Evolutionary conservation across 2,797 vertebrate genomes (phyloP).

Genomic region (Tapera naevia): DNA sequence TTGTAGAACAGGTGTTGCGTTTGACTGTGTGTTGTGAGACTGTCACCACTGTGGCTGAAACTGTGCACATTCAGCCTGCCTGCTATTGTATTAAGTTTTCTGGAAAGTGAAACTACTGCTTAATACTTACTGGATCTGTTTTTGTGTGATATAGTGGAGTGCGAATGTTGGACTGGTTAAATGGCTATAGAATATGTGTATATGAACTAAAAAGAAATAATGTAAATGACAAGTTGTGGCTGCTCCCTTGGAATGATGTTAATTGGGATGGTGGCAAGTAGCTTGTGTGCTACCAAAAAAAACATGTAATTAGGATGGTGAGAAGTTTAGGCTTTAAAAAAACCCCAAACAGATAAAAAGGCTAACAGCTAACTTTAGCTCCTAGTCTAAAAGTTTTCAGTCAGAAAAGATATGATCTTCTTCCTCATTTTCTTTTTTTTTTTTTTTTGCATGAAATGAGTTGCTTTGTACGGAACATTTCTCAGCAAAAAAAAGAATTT

Average conservation of each 20-base stretch:
- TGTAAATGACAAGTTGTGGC: neutral
- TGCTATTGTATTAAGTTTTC: neutral
- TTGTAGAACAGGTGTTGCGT: neutral
- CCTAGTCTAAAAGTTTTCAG: neutral
- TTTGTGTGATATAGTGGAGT: neutral
- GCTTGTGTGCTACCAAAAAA: neutral
- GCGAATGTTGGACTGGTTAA: neutral
- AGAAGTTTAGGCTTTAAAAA: neutral
- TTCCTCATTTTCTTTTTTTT: fast-evolving
- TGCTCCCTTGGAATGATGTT: neutral
- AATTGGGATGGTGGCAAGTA: neutral
- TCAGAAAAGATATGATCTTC: neutral
- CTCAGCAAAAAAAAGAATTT: neutral
- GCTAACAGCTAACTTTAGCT: neutral
- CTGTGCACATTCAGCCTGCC: neutral
- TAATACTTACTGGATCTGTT: neutral
- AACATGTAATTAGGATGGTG: neutral
- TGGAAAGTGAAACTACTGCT: neutral
- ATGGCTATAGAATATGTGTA: neutral
- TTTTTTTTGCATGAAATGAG: neutral
- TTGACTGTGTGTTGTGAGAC: neutral
- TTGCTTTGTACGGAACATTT: neutral
- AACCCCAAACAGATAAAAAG: neutral
- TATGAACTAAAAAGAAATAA: neutral
- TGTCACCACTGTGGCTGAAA: neutral